Evolutionary conservation across 2,113 vertebrate genomes (phyloP), one percentile per base, ranked within the genome.

Genomic region (Ornithorhynchus anatinus): DNA sequence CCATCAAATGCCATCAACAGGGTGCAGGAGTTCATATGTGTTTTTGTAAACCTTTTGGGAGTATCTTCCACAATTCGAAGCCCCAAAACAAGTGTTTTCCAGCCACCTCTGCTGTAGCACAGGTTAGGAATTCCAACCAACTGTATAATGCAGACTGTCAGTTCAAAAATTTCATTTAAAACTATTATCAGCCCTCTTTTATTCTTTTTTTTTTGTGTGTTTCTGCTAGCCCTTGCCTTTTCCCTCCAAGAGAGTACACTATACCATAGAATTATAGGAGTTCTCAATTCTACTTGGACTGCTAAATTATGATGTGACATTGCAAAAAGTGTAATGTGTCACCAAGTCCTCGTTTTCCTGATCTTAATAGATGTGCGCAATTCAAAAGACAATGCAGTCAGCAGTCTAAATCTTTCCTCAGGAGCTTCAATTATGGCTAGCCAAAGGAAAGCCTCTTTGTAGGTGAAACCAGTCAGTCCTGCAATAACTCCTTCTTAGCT

Each of bases 261-360:
- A 29, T 54, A 61, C 29, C 51, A 25, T 53, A 36, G 69, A 60
- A 62, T 32, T 22, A 39, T 10, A 23, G 10, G 43, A 43, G 14
- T 22, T 61, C 65, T 53, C 43, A 57, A 37, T 37, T 57, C 61
- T 79, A 27, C 51, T 74, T 71, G 57, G 50, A 42, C 43, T 72
- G 19, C 17, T 20, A 11, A 5, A 52, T 12, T 53, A 36, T 62
- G 35, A 29, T 37, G 42, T 44, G 19, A 5, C n/a, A 57, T 73
- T 79, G 59, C 40, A 63, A 63, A 37, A 51, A 81, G 56, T 78
- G 15, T 59, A 48, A 56, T 60, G 72, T 80, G 75, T 20, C 64
- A 77, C 69, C 64, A 33, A 72, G 35, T 71, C 52, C 14, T 14
- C 45, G 64, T 35, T 42, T 76, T 39, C 27, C 76, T 69, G 42